Conservation (phyloP, 2,888 invertebrate species). For the Papilio gigon region DNA sequence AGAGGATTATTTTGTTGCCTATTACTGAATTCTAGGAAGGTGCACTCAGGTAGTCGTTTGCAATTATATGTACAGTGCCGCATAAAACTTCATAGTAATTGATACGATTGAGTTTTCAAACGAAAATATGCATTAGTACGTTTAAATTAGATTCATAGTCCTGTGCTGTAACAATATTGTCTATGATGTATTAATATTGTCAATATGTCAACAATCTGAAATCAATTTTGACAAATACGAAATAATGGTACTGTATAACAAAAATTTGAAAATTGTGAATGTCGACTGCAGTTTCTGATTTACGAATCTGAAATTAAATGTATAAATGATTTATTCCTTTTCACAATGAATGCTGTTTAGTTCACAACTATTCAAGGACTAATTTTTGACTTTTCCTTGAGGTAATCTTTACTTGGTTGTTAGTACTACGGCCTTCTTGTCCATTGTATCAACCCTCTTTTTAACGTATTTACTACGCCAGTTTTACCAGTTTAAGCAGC, state of each 20-base stretch:
- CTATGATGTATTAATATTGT: not conserved
- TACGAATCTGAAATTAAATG: not conserved
- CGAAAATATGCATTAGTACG: conserved; percentile 46
- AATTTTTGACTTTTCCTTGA: not conserved
- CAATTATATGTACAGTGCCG: conserved; percentile 48
- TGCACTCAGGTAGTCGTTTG: conserved; percentile 69
- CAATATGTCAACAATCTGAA: not conserved
- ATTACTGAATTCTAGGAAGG: conserved; percentile 79
- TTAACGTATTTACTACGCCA: not conserved
- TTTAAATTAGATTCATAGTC: conserved; percentile 6
- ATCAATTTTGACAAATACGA: not conserved
- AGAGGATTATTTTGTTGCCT: conserved; percentile 75
- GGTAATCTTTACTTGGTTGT: not conserved
- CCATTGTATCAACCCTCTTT: not conserved
- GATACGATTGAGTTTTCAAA: conserved; percentile 35
- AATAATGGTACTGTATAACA: not conserved
- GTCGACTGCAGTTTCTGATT: not conserved
- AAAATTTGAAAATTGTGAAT: not conserved
- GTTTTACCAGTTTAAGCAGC: conserved; percentile 1
- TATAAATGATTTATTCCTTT: too few species aligned
- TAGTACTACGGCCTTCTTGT: not conserved
- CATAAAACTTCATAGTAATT: conserved; percentile 34
- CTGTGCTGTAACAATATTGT: not conserved
- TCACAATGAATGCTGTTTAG: too few species aligned
- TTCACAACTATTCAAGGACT: not conserved